Evolutionary conservation across 2,113 vertebrate species (phyloP), one percentile per base, ranked within the genome.

Genomic region (Orcinus orca): DNA sequence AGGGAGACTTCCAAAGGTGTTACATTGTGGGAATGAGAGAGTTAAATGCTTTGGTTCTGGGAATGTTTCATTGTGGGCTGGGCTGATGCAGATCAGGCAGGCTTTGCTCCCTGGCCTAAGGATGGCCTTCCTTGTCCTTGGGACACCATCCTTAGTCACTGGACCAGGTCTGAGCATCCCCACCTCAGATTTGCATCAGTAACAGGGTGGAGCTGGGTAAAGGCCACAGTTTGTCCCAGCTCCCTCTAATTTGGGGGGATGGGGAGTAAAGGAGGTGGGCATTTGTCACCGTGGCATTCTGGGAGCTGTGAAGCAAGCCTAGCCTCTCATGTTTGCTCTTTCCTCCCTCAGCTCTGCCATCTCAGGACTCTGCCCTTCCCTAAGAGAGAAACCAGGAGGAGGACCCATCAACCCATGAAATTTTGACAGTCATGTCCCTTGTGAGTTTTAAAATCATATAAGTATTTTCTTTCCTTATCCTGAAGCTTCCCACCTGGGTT

Each of bases 381-480:
- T 67, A 25, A 14, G 73, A 87, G 89, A 81, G 44, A 77, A 90
- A 55, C 76, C 74, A 23, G n/a, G 74, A 97, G 29, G 20, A 95
- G 6, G 73, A 71, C 20, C 14, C 31, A 11, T 36, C 96, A 50
- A 67, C 36, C 60, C 60, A 25, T 68, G 76, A 94, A 36, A 67
- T 85, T 68, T 92, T 67, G 3, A 76, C 94, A 91, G 86, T 67
- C 95, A 97, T 94, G 93, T 88, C 94, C 94, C 79, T 91, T 1
- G 93, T 97, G 96, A 98, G 95, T 97, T 94, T 97, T 85, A 31
- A 84, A 60, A 81, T 84, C 60, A 88, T 77, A 67, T 94, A 81
- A 96, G 96, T 77, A 96, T n/a, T 95, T 84, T 33, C 79, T 91
- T 95, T 85, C 68, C 77, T 93, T 88, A 25, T 77, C 91, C 85